phyloP scores from a whole-genome alignment of 2,888 invertebrate genomes.

The Cotesia congregata region DNA sequence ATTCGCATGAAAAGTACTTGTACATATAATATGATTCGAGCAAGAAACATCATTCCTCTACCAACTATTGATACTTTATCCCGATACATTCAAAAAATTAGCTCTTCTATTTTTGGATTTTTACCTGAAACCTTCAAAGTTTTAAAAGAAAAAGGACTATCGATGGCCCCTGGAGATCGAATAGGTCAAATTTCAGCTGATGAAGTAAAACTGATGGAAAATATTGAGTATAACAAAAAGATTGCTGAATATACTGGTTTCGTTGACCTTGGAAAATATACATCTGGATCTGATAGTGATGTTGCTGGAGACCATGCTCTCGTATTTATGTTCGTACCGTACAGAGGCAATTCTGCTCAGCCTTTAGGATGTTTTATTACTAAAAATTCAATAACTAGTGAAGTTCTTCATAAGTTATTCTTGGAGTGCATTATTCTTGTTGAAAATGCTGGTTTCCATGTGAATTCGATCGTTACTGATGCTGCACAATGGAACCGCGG shows the following conservation, averaged over 20 bases:
- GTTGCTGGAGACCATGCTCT: constrained; percentile 16
- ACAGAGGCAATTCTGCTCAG: constrained; percentile 4
- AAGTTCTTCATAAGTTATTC: constrained; percentile 5
- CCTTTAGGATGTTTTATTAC: constrained; percentile 8
- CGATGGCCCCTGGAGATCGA: background rate
- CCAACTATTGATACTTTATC: constrained; percentile 4
- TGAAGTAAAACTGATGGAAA: background rate
- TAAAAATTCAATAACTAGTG: constrained; percentile 1
- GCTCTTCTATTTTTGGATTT: background rate
- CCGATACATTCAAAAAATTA: background rate
- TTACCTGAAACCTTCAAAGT: constrained; percentile 7
- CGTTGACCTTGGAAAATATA: constrained; percentile 7
- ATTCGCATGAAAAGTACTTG: constrained; percentile 3
- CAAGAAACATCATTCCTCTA: background rate
- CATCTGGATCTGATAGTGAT: constrained; percentile 7
- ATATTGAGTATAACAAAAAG: background rate
- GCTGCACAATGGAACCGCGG: constrained; percentile 5
- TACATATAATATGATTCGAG: constrained; percentile 11
- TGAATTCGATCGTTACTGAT: constrained; percentile 5
- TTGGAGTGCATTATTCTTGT: constrained; percentile 10
- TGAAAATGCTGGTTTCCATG: constrained; percentile 1
- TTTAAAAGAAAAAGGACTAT: constrained; percentile 7
- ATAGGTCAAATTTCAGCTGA: constrained; percentile 11
- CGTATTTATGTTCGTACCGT: constrained; percentile 6
- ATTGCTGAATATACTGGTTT: constrained; percentile 8